A percentile compares a stretch with the other conserved stretches of the same genome.
phyloP scores from a whole-genome alignment of 2,888 invertebrate species.

The Trypoxylon attenuatum region DNA sequence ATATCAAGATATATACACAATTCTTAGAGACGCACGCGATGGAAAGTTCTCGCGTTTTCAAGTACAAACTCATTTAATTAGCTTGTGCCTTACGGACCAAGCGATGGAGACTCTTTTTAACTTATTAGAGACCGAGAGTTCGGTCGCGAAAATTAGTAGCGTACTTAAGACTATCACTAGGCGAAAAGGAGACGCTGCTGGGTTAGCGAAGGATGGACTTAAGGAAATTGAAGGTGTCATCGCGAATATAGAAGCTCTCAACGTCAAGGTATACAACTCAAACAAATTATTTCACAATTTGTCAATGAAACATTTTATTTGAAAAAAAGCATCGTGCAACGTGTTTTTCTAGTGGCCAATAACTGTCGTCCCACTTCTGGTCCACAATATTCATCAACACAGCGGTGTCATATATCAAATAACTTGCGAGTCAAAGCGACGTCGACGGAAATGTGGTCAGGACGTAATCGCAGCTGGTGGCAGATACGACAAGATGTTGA shows the following conservation, averaged over 20 bases:
- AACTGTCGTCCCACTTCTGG: slow-evolving; percentile 78
- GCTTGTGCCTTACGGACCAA: slow-evolving; percentile 82
- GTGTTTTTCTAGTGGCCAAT: slow-evolving; percentile 77
- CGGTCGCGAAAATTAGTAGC: slow-evolving; percentile 78
- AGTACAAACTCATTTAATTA: slow-evolving; percentile 82
- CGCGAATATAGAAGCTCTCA: slow-evolving; percentile 82
- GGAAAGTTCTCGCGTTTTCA: slow-evolving; percentile 82
- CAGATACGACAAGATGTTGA: slow-evolving; percentile 89
- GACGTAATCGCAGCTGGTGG: slow-evolving; percentile 92
- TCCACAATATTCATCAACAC: slow-evolving; percentile 80
- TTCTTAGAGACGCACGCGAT: slow-evolving; percentile 76
- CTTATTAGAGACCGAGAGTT: slow-evolving; percentile 82
- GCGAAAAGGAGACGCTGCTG: slow-evolving; percentile 81
- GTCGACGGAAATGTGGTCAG: slow-evolving; percentile 76
- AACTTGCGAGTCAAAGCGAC: slow-evolving; percentile 77
- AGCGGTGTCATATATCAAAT: slow-evolving; percentile 83
- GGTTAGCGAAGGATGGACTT: slow-evolving; percentile 82
- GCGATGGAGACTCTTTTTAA: slow-evolving; percentile 80
- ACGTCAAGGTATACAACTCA: slow-evolving; percentile 79
- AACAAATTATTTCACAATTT: not conserved
- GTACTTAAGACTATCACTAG: slow-evolving; percentile 81
- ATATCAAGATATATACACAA: slow-evolving; percentile 76
- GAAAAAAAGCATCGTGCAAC: too few species aligned
- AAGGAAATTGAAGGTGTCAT: slow-evolving; percentile 85
- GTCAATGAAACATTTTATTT: too few species aligned